Conservation (phyloP, 2,888 invertebrate genomes). For the Torymus auratus region DNA sequence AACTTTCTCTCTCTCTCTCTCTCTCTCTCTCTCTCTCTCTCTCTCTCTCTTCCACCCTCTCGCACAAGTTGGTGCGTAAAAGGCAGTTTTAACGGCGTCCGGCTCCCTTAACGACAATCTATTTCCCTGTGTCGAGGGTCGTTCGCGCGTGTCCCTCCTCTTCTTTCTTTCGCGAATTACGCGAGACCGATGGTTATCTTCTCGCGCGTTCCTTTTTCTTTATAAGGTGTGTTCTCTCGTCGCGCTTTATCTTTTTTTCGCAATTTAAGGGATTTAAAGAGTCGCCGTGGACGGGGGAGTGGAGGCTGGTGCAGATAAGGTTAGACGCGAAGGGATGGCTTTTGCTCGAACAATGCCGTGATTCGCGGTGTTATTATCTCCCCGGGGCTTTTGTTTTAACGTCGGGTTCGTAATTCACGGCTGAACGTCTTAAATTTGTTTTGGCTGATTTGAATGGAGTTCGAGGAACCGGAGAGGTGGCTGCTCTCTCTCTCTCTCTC, state of each 20-base stretch:
- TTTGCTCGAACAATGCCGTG: slow-evolving; percentile 16
- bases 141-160: neutral
- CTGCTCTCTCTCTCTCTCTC: neutral
- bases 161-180: neutral
- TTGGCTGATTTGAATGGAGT: slow-evolving; percentile 8
- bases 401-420: neutral
- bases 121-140: slow-evolving; percentile 1
- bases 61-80: neutral
- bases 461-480: neutral
- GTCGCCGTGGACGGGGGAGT: neutral
- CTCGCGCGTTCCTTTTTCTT: neutral
- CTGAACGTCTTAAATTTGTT: slow-evolving; percentile 2
- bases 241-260: neutral
- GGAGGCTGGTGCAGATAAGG: slow-evolving; percentile 10
- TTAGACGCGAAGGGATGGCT: neutral
- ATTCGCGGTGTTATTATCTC: slow-evolving; percentile 29
- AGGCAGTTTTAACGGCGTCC: slow-evolving; percentile 4
- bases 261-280: slow-evolving; percentile 12
- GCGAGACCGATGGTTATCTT: slow-evolving; percentile 21
- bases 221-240: too few species aligned
- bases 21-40: neutral
- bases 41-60: too few species aligned
- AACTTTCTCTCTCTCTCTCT: neutral
- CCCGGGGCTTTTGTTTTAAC: slow-evolving; percentile 18
- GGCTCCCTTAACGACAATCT: slow-evolving; percentile 39